Conservation (phyloP, 1,140 invertebrate genomes). For the Brachionus rubens region DNA sequence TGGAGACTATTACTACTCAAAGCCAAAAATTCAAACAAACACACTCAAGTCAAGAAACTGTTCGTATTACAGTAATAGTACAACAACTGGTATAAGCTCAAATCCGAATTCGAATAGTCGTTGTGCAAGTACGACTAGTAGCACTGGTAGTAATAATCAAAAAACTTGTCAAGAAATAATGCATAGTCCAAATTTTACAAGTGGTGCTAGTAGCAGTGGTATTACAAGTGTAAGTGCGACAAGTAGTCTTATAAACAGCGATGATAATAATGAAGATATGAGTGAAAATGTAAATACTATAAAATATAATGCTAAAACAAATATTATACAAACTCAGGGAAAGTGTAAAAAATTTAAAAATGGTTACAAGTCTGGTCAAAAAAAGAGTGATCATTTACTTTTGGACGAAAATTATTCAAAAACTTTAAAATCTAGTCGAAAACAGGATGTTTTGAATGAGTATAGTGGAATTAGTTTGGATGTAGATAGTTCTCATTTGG, state of each 20-base stretch:
- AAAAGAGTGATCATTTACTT: background rate
- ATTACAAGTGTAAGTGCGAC: constrained; percentile 16
- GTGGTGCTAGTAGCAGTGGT: constrained; percentile 27
- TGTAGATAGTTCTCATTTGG: background rate
- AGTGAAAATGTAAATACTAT: constrained; percentile 33
- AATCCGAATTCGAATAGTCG: background rate
- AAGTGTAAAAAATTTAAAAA: background rate
- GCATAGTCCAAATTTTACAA: constrained; percentile 29
- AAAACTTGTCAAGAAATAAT: background rate
- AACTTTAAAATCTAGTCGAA: background rate
- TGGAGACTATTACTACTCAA: constrained; percentile 34
- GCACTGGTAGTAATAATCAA: background rate
- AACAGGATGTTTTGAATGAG: background rate
- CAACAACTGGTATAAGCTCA: constrained; percentile 17
- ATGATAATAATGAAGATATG: constrained; percentile 26
- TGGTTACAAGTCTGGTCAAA: background rate
- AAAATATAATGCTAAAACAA: constrained; percentile 45
- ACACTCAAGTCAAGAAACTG: constrained; percentile 2
- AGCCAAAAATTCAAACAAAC: constrained; percentile 8
- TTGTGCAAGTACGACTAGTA: background rate
- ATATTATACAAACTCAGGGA: background rate
- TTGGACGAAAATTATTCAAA: constrained; percentile 27
- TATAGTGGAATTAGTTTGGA: constrained; percentile 27
- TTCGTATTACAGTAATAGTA: constrained; percentile 3
- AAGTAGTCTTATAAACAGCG: constrained; percentile 28